Evolutionary conservation across 2,797 vertebrate genomes (phyloP).

Genomic region (Cephalopachus bancanus): DNA sequence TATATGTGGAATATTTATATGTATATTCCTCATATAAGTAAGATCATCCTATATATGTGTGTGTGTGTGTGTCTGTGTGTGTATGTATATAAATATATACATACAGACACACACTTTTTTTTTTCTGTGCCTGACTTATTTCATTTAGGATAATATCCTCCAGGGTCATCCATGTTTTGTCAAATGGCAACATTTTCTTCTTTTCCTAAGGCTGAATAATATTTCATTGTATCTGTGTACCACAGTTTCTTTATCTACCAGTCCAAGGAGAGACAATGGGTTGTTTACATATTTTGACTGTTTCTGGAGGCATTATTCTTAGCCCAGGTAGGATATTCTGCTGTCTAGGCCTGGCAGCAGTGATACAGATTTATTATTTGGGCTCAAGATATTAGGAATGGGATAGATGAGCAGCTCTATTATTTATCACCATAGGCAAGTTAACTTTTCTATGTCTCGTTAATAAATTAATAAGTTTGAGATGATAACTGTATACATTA

Average conservation of each 20-base stretch:
- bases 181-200: background rate
- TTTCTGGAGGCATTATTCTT: background rate
- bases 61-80: too few species aligned
- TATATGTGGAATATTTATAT: too few species aligned
- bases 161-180: background rate
- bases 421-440: background rate
- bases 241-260: background rate
- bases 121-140: background rate
- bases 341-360: too few species aligned
- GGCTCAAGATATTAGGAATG: too few species aligned
- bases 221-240: too few species aligned
- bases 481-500: background rate
- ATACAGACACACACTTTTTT: too few species aligned
- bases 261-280: background rate
- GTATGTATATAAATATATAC: too few species aligned
- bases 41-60: too few species aligned
- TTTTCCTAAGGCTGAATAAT: background rate
- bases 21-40: too few species aligned
- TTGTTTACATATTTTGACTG: background rate
- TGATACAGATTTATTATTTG: background rate
- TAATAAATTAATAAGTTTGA: background rate
- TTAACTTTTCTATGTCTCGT: background rate
- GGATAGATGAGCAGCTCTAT: background rate
- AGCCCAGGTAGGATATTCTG: background rate
- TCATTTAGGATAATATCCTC: background rate